Evolutionary conservation across 2,888 invertebrate species (phyloP).

Genomic region (Stomorhina lunata): DNA sequence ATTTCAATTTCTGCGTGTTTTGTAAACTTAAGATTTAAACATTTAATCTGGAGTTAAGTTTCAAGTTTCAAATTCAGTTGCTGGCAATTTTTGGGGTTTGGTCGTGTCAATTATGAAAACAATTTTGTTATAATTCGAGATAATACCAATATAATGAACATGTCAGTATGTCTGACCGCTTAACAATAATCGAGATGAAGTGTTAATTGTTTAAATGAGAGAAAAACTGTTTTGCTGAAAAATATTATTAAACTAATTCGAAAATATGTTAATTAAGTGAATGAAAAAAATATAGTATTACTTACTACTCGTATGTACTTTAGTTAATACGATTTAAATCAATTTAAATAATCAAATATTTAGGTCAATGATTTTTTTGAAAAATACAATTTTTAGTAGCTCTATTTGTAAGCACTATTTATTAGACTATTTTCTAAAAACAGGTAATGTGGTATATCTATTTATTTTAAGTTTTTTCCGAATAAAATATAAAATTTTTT

Average conservation of each 20-base stretch:
- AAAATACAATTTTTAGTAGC: no score
- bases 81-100: slow-evolving; percentile 29
- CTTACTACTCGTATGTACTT: no score
- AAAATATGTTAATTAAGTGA: neutral
- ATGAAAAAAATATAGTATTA: neutral
- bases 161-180: slow-evolving; percentile 49
- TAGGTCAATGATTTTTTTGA: no score
- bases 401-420: no score
- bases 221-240: neutral
- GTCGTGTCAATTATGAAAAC: slow-evolving; percentile 39
- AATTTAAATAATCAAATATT: no score
- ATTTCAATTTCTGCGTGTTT: slow-evolving; percentile 28
- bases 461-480: no score
- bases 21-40: neutral
- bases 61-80: neutral
- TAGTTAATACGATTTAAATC: no score
- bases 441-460: no score
- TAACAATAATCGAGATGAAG: slow-evolving; percentile 49
- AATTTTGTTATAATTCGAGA: slow-evolving; percentile 51
- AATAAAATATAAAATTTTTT: no score
- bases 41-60: neutral
- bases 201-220: slow-evolving; percentile 57
- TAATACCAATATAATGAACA: slow-evolving; percentile 60
- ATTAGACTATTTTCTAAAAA: no score
- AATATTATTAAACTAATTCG: neutral